Base-by-base conservation (phyloP, 1,140 invertebrate species). In the Holcopasites calliopsidis region DNA sequence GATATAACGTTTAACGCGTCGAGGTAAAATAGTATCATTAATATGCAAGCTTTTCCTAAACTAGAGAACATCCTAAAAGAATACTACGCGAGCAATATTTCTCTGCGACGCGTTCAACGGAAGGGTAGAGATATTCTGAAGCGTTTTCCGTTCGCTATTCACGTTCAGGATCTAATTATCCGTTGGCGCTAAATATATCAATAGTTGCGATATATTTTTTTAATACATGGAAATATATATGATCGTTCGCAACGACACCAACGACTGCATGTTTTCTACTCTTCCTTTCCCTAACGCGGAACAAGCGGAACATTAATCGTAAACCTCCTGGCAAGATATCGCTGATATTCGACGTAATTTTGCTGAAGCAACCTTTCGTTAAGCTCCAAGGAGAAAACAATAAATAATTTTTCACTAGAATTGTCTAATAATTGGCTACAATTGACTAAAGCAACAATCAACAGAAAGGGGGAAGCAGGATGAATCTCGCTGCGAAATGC, bases 291-390 rank as follows among this genome's bases (percentile, higher is more conserved):
- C n/a, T n/a, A 66, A 66, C 49, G 26, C 5, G 33, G 38, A 64
- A 64, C 42, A 72, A 74, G 71, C 50, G 10, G 50, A 35, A 31
- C n/a, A 23, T 21, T 23, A 42, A 28, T 40, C 28, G 10, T 65
- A 44, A 47, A 44, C 38, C 61, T 31, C 26, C 71, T 65, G 61
- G 50, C 71, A 66, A 66, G 71, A 42, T 35, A 26, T 42, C 38
- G 33, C 31, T 23, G 23, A 72, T 40, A 38, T 11, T 60, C 31
- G 5, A 18, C 57, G 21, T 23, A 38, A 60, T n/a, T 6, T 35
- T 47, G 1, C 1, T 18, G 16, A 35, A 31, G 16, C 26, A 42
- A 33, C 23, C n/a, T 44, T 3, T 26, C 8, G 1, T 11, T 23
- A 38, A 40, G 23, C 28, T 21, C 6, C 7, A 18, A n/a, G 7